Evolutionary conservation across 2,888 invertebrate species (phyloP), one percentile per base, ranked within the genome.

Genomic region (Leptopterna dolabrata): DNA sequence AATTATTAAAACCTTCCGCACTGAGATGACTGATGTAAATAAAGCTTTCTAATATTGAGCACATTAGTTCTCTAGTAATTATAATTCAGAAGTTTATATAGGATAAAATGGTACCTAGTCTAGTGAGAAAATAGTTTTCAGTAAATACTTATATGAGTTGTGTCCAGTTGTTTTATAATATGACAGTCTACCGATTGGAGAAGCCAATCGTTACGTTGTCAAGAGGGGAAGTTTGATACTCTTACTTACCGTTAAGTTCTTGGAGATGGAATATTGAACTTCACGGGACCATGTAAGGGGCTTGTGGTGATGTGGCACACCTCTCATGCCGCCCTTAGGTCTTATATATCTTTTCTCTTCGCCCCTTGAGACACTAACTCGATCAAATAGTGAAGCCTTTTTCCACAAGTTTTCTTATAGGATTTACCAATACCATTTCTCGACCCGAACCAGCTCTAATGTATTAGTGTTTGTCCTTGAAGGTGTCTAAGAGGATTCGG

Each of bases 261-360:
- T 36, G 36, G 6, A 36, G 73, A 36, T 41, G 41, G 41, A 73
- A 73, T 30, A 16, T 9, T 73, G 41, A 73, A 73, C 27, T 83
- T 83, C 70, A 70, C 30, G 83, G 83, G 13, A 83, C 43, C 83
- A 83, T 83, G 63, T 55, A 47, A n/a, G 70, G 83, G 70, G 55
- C 36, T 27, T 41, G 3, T 13, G 70, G 70, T 55, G 83, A 47
- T 70, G 83, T 83, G 83, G 83, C 70, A 83, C 83, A 41, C 24
- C 43, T 11, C n/a, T 70, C 9, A n/a, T 16, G 27, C 14, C 24
- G 16, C 13, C 55, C 55, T 36, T 41, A 27, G 1, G 36, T 16
- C 63, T 19, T 70, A 30, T 70, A 70, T 83, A 83, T 27, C 7
- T 70, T 24, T 51, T 27, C 19, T 19, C 80, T 63, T 6, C 30